phyloP scores from a whole-genome alignment of 1,140 invertebrate species.

The Branchinecta lynchi region DNA sequence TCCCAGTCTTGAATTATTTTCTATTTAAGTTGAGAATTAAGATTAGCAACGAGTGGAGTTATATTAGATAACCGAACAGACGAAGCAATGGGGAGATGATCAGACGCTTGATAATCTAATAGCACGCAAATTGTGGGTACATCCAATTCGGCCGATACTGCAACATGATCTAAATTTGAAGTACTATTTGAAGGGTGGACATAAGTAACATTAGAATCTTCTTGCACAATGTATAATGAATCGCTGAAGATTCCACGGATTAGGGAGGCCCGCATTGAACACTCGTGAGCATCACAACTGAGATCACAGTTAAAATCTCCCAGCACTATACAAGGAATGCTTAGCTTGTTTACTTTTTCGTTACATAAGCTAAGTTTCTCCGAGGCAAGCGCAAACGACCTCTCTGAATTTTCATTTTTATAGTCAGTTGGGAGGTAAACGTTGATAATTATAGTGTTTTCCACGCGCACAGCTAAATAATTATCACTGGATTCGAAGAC shows the following conservation, averaged over 20 bases:
- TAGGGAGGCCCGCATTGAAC: background rate
- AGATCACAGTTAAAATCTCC: constrained; percentile 5
- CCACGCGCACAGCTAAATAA: too few relatives aligned
- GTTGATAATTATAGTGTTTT: too few relatives aligned
- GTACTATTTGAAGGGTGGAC: background rate
- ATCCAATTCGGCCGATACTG: background rate
- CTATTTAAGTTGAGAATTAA: background rate
- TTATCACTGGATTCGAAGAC: too few relatives aligned
- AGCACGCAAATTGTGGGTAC: background rate
- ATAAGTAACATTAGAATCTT: background rate
- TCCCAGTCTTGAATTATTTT: background rate
- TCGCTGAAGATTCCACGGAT: background rate
- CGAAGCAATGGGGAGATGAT: background rate
- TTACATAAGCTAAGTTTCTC: background rate
- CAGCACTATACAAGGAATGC: constrained; percentile 1
- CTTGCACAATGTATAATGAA: background rate
- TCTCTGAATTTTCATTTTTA: too few relatives aligned
- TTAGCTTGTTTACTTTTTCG: background rate
- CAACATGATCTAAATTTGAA: background rate
- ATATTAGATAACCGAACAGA: background rate
- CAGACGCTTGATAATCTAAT: background rate
- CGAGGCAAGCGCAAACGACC: background rate
- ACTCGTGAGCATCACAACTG: background rate
- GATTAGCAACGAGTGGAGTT: background rate
- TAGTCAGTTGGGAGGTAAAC: too few relatives aligned